phyloP scores from a whole-genome alignment of 2,113 vertebrate genomes.

The Lepisosteus osseus region DNA sequence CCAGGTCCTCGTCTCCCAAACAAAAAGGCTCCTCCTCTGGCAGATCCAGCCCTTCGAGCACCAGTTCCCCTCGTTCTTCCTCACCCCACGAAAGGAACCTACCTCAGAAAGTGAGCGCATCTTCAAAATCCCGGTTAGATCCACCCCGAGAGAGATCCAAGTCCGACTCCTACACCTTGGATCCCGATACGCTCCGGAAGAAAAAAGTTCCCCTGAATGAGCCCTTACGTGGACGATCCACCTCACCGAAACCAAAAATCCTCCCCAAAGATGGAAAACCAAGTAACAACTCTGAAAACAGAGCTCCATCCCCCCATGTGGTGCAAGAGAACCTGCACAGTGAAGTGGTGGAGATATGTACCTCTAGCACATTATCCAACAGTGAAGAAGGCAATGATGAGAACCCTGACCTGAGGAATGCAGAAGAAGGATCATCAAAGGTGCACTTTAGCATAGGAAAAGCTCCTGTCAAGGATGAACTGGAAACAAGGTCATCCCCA shows the following conservation, averaged over 20 bases:
- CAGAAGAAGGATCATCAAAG: constrained; percentile 83
- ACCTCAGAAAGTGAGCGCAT: constrained; percentile 78
- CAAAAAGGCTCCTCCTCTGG: constrained; percentile 77
- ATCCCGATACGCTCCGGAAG: constrained; percentile 92
- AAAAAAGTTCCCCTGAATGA: constrained; percentile 93
- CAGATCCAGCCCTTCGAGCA: constrained; percentile 78
- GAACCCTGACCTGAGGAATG: constrained; percentile 68
- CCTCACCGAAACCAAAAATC: constrained; percentile 91
- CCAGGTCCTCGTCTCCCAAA: constrained; percentile 88
- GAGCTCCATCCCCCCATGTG: constrained; percentile 89
- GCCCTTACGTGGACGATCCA: constrained; percentile 87
- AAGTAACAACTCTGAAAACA: constrained; percentile 75
- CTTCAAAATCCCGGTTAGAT: constrained; percentile 86
- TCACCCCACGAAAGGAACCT: constrained; percentile 85
- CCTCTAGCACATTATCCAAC: constrained; percentile 85
- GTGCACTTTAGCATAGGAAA: constrained; percentile 98
- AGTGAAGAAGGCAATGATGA: constrained; percentile 80
- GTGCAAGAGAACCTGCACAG: constrained; percentile 97
- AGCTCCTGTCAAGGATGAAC: constrained; percentile 89
- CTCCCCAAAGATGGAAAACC: constrained; percentile 79
- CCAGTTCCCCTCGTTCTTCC: constrained; percentile 77
- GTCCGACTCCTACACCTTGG: constrained; percentile 94
- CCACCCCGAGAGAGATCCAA: constrained; percentile 94
- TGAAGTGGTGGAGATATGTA: constrained; percentile 95
- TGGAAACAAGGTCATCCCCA: constrained; percentile 88